Percentiles rank a stretch among this genome's conserved stretches.
phyloP scores from a whole-genome alignment of 2,888 invertebrate species.

The Desoria tigrina region DNA sequence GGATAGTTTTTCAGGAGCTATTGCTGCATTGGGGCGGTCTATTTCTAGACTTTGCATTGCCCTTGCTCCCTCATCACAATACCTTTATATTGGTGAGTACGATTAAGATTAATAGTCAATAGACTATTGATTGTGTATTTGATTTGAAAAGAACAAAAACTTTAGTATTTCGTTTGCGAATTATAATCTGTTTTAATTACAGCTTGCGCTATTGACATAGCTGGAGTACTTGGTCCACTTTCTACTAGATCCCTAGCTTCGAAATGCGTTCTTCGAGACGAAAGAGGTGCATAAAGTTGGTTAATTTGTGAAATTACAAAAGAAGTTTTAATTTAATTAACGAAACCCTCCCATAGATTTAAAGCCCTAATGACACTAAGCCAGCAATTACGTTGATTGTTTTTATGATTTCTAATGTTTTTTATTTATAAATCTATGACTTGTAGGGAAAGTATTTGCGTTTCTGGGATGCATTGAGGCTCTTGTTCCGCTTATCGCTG shows the following conservation, averaged over 20 bases:
- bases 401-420: no score
- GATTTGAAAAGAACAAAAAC: no score
- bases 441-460: slow-evolving; percentile 51
- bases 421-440: no score
- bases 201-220: slow-evolving; percentile 48
- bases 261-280: slow-evolving; percentile 52
- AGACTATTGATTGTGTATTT: no score
- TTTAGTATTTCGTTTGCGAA: no score
- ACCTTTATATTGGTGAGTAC: slow-evolving; percentile 42
- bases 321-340: no score
- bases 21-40: slow-evolving; percentile 34
- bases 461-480: slow-evolving; percentile 53
- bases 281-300: slow-evolving; percentile 50
- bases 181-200: no score
- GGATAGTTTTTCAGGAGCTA: slow-evolving; percentile 44
- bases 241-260: slow-evolving; percentile 51
- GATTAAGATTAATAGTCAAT: no score
- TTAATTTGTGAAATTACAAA: no score
- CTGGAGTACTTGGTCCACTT: slow-evolving; percentile 51
- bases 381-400: no score
- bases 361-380: no score
- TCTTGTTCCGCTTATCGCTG: slow-evolving; percentile 50
- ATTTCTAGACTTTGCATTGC: slow-evolving; percentile 45
- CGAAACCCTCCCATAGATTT: no score
- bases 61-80: slow-evolving; percentile 42